Conservation (phyloP, 2,888 invertebrate genomes). For the Panzeria rudis region DNA sequence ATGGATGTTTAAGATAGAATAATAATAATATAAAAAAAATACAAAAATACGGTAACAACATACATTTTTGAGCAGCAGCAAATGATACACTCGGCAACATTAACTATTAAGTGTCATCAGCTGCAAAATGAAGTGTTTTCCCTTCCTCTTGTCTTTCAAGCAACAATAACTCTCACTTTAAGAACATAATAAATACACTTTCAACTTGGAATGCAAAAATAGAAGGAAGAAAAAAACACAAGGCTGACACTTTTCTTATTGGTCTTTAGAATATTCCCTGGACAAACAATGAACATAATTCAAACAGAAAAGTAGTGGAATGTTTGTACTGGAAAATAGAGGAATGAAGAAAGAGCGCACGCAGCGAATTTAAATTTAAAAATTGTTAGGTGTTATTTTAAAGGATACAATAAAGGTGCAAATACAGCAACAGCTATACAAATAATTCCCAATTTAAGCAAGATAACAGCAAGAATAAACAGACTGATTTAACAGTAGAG, state of each 20-base stretch:
- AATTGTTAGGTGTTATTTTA: constrained; percentile 21
- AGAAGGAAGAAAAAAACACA: neutral
- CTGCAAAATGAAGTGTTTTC: constrained; percentile 55
- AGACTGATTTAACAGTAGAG: constrained; percentile 38
- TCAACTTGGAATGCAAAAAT: constrained; percentile 35
- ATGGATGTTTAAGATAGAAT: constrained; percentile 31
- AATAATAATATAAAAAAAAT: constrained; percentile 31
- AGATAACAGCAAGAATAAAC: constrained; percentile 52
- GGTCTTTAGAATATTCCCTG: constrained; percentile 52
- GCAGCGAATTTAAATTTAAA: constrained; percentile 46
- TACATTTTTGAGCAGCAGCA: constrained; percentile 38
- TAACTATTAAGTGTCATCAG: constrained; percentile 41
- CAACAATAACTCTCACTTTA: constrained; percentile 30
- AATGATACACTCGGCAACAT: constrained; percentile 23
- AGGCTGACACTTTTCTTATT: constrained; percentile 60
- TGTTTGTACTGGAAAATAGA: constrained; percentile 1
- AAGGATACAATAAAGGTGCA: constrained; percentile 37
- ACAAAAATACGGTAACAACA: constrained; percentile 21
- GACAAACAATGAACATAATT: constrained; percentile 55
- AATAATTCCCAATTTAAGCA: constrained; percentile 63
- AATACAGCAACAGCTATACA: constrained; percentile 48
- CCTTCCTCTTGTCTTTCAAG: neutral
- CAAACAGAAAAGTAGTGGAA: constrained; percentile 41
- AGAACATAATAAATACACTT: constrained; percentile 57
- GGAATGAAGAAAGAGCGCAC: neutral